Percentiles rank a stretch among this genome's conserved stretches.
These are phyloP conservation scores for Phrynocephalus versicolor DNA, from an alignment of 2,113 vertebrate genomes.

Conservation along the genomic window DNA sequence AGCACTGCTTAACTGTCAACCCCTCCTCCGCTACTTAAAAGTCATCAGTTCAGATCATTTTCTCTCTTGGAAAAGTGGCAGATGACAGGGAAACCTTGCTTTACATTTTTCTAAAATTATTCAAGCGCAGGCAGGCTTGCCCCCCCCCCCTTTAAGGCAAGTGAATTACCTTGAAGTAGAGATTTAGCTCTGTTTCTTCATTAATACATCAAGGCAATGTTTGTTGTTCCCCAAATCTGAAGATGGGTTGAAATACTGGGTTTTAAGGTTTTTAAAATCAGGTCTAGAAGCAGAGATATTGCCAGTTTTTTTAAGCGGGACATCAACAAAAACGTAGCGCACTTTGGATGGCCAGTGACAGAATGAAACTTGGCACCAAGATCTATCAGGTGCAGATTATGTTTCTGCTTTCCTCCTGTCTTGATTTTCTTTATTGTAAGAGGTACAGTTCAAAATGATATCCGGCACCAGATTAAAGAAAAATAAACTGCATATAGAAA, in stretches of 20 bases:
- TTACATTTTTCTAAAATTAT: not conserved
- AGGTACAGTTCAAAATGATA: not conserved
- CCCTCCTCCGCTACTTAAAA: not conserved
- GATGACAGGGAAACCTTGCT: not conserved
- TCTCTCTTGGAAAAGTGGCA: rapidly evolving
- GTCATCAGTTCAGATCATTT: not conserved
- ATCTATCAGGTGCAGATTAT: not conserved
- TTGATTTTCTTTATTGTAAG: not conserved
- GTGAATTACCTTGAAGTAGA: rapidly evolving
- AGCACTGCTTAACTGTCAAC: not conserved
- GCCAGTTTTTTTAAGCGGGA: not conserved
- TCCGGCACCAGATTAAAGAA: constrained; percentile 32
- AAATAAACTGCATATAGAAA: not conserved
- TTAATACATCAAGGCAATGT: not conserved
- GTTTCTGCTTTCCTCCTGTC: not conserved
- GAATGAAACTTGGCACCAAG: not conserved
- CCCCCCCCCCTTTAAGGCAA: not conserved
- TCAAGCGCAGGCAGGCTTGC: rapidly evolving
- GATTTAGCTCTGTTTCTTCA: not conserved
- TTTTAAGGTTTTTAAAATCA: not conserved
- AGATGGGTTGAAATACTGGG: not conserved
- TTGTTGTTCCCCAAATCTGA: not conserved
- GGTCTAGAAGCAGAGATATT: not conserved
- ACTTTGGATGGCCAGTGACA: not conserved
- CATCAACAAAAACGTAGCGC: no score